Base-by-base conservation (phyloP, 2,797 vertebrate species). In the Arrhamphus sclerolepis region DNA sequence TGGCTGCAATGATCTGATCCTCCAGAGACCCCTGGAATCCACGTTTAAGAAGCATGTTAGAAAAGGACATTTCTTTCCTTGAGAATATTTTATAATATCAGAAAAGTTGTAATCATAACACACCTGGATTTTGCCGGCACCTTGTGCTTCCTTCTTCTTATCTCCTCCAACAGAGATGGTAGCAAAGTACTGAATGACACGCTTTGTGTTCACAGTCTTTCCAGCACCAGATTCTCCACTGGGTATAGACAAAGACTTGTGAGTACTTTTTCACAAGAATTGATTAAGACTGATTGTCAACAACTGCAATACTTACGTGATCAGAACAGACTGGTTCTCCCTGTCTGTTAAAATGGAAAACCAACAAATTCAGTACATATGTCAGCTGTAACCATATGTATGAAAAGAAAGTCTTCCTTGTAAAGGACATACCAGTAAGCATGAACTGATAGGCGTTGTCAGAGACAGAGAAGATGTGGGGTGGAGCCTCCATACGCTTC, bases 401-500 rank as follows among this genome's bases (percentile, higher is more conserved):
- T 0, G 28, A 6, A 20, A 1, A 13, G 26, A 38, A 11, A 20
- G 13, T 34, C 31, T 1, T 10, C 7, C 21, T 13, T 4, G 1
- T 7, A 24, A 0, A 40, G 19, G 1, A 67, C 80, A 60, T 85
- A 91, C 91, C 90, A 80, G 75, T 82, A 39, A 84, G 77, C 91
- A 93, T 93, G 72, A 54, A 70, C 86, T 96, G 95, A 75, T 93
- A 96, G 64, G 95, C 95, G 0, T 94, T 97, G 83, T 96, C 95
- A 9, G 95, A 96, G 88, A 96, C 95, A 58, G 95, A 96, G 92
- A 96, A 96, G 89, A 96, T 96, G 87, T 96, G 95, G 40, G 95
- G 95, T 14, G 94, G 94, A 60, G 92, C 91, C 75, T 96, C 95
- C 88, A 94, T 91, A 70, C 93, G 92, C 86, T 97, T 97, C 82